Evolutionary conservation across 2,888 invertebrate species (phyloP).

Genomic region (Andrena bicolor): DNA sequence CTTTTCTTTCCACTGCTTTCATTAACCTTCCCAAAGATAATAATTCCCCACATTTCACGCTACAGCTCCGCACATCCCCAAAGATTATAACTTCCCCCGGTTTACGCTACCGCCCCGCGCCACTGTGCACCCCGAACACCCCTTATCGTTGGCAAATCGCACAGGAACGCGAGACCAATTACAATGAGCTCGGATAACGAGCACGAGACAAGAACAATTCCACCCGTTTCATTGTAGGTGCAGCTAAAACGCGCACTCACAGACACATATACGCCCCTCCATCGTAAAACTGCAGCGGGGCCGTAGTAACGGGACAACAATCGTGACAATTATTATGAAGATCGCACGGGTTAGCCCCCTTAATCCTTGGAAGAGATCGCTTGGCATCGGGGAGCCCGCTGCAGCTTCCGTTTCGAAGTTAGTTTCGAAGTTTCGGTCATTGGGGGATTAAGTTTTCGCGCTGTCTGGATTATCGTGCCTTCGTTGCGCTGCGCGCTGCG

Average conservation of each 20-base stretch:
- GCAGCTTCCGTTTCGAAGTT: constrained; percentile 38
- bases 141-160: constrained; percentile 9
- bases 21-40: too few relatives aligned
- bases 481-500: constrained; percentile 13
- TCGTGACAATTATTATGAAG: constrained; percentile 42
- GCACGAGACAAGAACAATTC: too few relatives aligned
- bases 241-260: not conserved
- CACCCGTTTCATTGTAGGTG: not conserved
- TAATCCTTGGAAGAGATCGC: constrained; percentile 50
- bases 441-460: constrained; percentile 56
- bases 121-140: not conserved
- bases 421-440: constrained; percentile 49
- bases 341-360: constrained; percentile 29
- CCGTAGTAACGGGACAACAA: constrained; percentile 17
- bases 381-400: constrained; percentile 29
- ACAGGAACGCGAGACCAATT: not conserved
- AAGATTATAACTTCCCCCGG: not conserved
- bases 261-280: not conserved
- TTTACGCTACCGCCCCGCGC: not conserved
- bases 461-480: constrained; percentile 39
- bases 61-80: too few relatives aligned
- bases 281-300: constrained; percentile 13
- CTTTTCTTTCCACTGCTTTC: too few relatives aligned
- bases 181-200: not conserved
- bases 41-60: too few relatives aligned